These are phyloP conservation scores for Typhlichthys subterraneus DNA, from an alignment of 2,797 vertebrate species.

Conservation along the genomic window DNA sequence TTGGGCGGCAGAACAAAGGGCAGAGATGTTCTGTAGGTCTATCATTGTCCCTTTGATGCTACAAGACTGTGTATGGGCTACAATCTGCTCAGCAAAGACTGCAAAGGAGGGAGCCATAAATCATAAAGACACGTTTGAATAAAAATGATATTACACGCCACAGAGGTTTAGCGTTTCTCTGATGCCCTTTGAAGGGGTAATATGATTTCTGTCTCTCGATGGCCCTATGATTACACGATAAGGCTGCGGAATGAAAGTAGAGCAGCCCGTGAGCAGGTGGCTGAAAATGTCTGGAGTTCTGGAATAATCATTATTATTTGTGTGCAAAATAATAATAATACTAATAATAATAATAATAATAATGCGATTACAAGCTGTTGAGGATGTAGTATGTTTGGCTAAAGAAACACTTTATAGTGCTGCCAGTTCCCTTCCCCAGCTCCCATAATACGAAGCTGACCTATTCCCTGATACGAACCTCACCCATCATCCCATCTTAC, in stretches of 20 bases:
- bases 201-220: conserved; percentile 45
- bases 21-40: conserved; percentile 47
- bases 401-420: conserved; percentile 5
- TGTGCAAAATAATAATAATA: conserved; percentile 36
- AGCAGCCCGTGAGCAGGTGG: conserved; percentile 51
- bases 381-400: conserved; percentile 23
- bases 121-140: conserved; percentile 38
- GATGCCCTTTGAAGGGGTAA: conserved; percentile 59
- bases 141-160: conserved; percentile 45
- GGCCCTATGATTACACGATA: conserved; percentile 44
- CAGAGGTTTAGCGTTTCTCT: conserved; percentile 33
- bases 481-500: conserved; percentile 3
- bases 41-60: conserved; percentile 62
- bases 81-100: conserved; percentile 39
- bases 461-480: conserved; percentile 16
- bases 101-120: conserved; percentile 32
- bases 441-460: conserved; percentile 11
- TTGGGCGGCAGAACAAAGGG: conserved; percentile 66
- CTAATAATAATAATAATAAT: conserved; percentile 2
- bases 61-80: conserved; percentile 46
- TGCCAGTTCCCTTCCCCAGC: conserved; percentile 12
- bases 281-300: background rate
- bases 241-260: conserved; percentile 35
- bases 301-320: conserved; percentile 56
- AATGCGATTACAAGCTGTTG: conserved; percentile 1